Evolutionary conservation across 2,888 invertebrate species (phyloP).

Genomic region (Eupithecia exiguata): DNA sequence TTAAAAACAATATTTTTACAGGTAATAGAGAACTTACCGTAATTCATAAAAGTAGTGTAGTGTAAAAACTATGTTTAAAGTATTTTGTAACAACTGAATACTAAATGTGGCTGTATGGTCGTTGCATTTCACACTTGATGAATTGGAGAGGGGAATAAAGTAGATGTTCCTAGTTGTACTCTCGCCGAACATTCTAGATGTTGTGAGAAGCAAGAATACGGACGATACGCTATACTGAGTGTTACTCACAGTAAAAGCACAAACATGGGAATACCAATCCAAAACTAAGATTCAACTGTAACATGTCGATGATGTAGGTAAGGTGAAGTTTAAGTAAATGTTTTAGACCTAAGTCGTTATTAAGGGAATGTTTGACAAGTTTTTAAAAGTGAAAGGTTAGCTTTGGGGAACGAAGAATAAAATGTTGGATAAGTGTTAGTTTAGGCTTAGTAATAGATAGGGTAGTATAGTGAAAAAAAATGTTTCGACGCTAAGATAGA

Average conservation of each 20-base stretch:
- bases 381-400: constrained; percentile 69
- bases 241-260: constrained; percentile 62
- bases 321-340: constrained; percentile 78
- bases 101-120: constrained; percentile 73
- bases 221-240: constrained; percentile 45
- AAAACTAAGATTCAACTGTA: constrained; percentile 72
- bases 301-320: constrained; percentile 78
- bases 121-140: constrained; percentile 78
- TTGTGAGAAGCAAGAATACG: constrained; percentile 67
- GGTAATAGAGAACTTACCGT: constrained; percentile 79
- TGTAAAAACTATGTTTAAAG: constrained; percentile 72
- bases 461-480: constrained; percentile 77
- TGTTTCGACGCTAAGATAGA: constrained; percentile 81
- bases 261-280: constrained; percentile 74
- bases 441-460: constrained; percentile 81
- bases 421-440: constrained; percentile 74
- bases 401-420: constrained; percentile 67
- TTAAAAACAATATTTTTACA: constrained; percentile 81
- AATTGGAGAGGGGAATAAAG: constrained; percentile 60
- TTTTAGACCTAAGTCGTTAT: constrained; percentile 78
- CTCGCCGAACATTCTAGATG: constrained; percentile 71
- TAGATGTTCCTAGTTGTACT: constrained; percentile 77
- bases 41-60: constrained; percentile 78
- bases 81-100: constrained; percentile 72
- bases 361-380: constrained; percentile 76